phyloP scores from a whole-genome alignment of 2,888 invertebrate genomes.

The Tineola bisselliella region DNA sequence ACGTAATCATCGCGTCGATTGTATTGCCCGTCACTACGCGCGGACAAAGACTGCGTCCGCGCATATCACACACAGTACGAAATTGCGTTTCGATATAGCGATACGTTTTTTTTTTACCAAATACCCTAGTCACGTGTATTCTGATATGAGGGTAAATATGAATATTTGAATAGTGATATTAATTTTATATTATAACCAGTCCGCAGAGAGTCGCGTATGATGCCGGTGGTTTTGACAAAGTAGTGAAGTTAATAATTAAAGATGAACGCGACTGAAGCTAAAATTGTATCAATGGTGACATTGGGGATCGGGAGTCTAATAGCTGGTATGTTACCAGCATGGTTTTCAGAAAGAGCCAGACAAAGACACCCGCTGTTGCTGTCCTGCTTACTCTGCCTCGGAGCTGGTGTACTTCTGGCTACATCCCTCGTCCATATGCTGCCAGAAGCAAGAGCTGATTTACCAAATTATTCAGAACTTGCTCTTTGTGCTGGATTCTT shows the following conservation, averaged over 20 bases:
- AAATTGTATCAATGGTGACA: slow-evolving; percentile 72
- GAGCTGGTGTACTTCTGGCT: slow-evolving; percentile 81
- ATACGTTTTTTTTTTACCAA: not conserved
- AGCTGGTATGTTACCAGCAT: slow-evolving; percentile 75
- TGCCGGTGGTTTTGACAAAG: slow-evolving; percentile 3
- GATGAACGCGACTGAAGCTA: slow-evolving; percentile 67
- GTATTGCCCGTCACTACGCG: not conserved
- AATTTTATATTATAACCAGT: slow-evolving; percentile 19
- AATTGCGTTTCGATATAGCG: not conserved
- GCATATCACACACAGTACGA: not conserved
- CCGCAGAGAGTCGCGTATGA: slow-evolving; percentile 17
- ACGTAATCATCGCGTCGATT: not conserved
- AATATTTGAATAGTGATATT: not conserved
- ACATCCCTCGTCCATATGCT: slow-evolving; percentile 83
- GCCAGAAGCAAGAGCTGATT: slow-evolving; percentile 76
- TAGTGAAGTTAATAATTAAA: slow-evolving; percentile 18
- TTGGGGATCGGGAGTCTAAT: slow-evolving; percentile 76
- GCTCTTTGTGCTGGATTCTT: slow-evolving; percentile 76
- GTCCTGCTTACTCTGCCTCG: slow-evolving; percentile 79
- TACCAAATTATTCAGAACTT: slow-evolving; percentile 71
- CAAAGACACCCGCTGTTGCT: slow-evolving; percentile 70
- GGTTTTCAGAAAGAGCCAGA: slow-evolving; percentile 68
- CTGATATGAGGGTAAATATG: not conserved
- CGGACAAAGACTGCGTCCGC: not conserved
- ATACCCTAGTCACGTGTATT: not conserved